These are phyloP conservation scores for Girardia tigrina DNA, from an alignment of 2,888 invertebrate genomes.

Conservation along the genomic window DNA sequence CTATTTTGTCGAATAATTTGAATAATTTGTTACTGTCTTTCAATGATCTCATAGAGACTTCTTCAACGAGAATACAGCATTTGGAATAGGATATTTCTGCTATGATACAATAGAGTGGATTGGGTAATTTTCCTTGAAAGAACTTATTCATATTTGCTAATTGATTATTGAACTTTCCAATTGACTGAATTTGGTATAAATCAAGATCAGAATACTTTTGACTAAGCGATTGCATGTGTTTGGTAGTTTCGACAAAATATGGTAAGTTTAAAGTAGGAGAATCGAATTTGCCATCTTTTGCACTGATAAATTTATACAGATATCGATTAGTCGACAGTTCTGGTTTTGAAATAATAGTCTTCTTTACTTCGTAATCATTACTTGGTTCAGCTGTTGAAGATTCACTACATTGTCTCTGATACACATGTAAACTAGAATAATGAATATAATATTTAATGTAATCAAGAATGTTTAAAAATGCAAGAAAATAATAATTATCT, in stretches of 20 bases:
- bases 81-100: background rate
- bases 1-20: background rate
- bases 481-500: too few relatives aligned
- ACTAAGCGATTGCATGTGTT: background rate
- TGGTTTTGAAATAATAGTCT: background rate
- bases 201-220: background rate
- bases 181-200: background rate
- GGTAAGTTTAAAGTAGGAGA: background rate
- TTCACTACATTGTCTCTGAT: background rate
- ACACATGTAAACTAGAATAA: too few relatives aligned
- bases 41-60: background rate
- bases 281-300: background rate
- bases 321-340: background rate
- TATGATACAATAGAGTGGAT: background rate
- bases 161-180: background rate
- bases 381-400: background rate
- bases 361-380: background rate
- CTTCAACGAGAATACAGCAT: background rate
- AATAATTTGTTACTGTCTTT: background rate
- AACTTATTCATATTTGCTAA: background rate
- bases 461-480: too few relatives aligned
- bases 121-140: background rate
- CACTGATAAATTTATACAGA: conserved; percentile 1
- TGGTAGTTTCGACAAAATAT: background rate
- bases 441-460: too few relatives aligned